phyloP scores from a whole-genome alignment of 2,888 invertebrate genomes.

The Philaethria dido region DNA sequence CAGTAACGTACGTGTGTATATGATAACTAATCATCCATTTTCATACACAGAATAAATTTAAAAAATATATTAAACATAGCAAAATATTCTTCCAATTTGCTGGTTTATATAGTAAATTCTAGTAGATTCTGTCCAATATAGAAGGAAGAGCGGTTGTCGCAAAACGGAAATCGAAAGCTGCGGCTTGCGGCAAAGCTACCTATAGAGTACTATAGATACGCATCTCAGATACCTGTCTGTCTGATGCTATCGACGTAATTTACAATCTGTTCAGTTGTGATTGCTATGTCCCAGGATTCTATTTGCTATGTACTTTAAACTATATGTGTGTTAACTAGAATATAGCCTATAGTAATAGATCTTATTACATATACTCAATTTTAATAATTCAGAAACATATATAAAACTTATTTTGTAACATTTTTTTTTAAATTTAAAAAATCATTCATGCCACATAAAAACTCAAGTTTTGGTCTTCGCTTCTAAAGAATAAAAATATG shows the following conservation, averaged over 20 bases:
- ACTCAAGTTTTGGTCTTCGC: too few relatives aligned
- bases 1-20: neutral
- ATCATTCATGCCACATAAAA: too few relatives aligned
- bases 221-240: slow-evolving; percentile 36
- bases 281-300: slow-evolving; percentile 15
- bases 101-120: slow-evolving; percentile 16
- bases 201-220: slow-evolving; percentile 37
- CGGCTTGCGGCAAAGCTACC: slow-evolving; percentile 59
- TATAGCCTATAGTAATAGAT: too few relatives aligned
- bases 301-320: neutral
- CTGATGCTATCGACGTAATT: slow-evolving; percentile 35
- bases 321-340: too few relatives aligned
- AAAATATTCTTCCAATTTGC: neutral
- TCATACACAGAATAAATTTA: neutral
- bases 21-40: too few relatives aligned
- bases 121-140: slow-evolving; percentile 32
- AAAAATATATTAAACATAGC: neutral
- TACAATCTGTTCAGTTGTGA: slow-evolving; percentile 25
- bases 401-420: too few relatives aligned
- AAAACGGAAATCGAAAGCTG: slow-evolving; percentile 78
- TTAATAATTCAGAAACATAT: too few relatives aligned
- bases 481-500: too few relatives aligned
- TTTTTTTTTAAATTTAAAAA: too few relatives aligned
- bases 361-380: too few relatives aligned
- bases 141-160: slow-evolving; percentile 53